Base-by-base conservation (phyloP, 53 echinoderm and acorn worm genomes). In the Astropecten irregularis region DNA sequence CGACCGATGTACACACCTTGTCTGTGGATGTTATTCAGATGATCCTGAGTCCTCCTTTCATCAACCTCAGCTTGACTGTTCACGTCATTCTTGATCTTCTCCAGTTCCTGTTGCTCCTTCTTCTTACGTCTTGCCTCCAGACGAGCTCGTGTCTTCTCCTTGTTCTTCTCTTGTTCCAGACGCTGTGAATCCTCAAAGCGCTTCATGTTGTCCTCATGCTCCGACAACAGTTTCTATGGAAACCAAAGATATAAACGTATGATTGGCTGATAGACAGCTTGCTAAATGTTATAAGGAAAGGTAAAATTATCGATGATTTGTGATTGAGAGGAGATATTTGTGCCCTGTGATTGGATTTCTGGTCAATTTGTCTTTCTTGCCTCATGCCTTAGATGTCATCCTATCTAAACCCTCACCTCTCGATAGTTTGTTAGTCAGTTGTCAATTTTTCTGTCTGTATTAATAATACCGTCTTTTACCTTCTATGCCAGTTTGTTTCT, bases 1-100 rank as follows among this genome's bases (percentile, higher is more conserved):
- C n/a, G n/a, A n/a, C n/a, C n/a, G n/a, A n/a, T n/a, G n/a, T n/a
- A 51, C 79, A 61, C 42, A 97, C 97, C 90, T 82, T 97, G 86
- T 66, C 86, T 86, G 37, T 94, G 90, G 37, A 97, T 83, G 53
- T 85, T 87, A 72, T 97, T 97, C 39, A 97, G 81, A 73, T 90
- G 90, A 33, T 97, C 97, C 40, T 87, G 94, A 14, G 94, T 91
- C 9, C 91, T 70, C 27, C 97, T 91, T 69, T 89, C 89, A 35
- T 93, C 93, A 22, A 90, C 83, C 1, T 97, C 92, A 32, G 31
- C 77, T n/a, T 93, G 89, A 46, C 63, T 71, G 33, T 60, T 67
- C 35, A 87, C 36, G 42, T 91, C 92, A 11, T 69, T 52, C 56
- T 89, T 49, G 79, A 97, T 97, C 49, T 87, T 49, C 18, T 85